Percentiles rank a stretch among this genome's conserved stretches.
Conservation (phyloP, 2,888 invertebrate species). For the Nomada flava region DNA sequence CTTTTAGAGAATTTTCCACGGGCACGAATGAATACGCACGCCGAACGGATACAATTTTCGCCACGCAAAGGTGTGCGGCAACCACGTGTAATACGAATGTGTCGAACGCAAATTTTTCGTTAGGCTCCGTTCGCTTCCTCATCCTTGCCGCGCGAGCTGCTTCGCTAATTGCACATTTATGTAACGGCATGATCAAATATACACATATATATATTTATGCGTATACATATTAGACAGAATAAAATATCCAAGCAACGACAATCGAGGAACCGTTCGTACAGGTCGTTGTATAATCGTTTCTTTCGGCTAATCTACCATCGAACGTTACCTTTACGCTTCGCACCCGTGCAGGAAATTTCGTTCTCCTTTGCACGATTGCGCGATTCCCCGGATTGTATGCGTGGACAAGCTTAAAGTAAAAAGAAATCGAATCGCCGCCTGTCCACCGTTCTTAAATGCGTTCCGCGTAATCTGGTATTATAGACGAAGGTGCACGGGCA, state of each 20-base stretch:
- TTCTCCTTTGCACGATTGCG: conserved; percentile 16
- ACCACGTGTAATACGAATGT: conserved; percentile 25
- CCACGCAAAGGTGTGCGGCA: background rate
- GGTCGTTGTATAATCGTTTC: conserved; percentile 19
- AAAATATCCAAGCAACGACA: conserved; percentile 31
- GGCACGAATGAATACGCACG: background rate
- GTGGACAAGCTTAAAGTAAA: conserved; percentile 4
- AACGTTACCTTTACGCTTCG: conserved; percentile 24
- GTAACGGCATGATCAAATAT: conserved; percentile 40
- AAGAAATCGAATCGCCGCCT: background rate
- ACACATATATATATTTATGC: background rate
- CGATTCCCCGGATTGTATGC: background rate
- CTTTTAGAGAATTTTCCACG: conserved; percentile 35
- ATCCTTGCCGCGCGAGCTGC: conserved; percentile 14
- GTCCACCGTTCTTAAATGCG: background rate
- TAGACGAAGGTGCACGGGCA: conserved; percentile 26
- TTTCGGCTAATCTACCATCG: background rate
- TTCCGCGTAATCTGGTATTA: background rate
- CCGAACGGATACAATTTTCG: conserved; percentile 31
- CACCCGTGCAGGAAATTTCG: conserved; percentile 1
- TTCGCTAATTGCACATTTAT: conserved; percentile 50
- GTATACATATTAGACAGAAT: background rate
- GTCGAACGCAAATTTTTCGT: conserved; percentile 5
- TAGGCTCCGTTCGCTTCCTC: conserved; percentile 27
- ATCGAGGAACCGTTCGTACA: conserved; percentile 18